Conservation (phyloP, 2,797 vertebrate genomes). For the Ptychadena robeensis region DNA sequence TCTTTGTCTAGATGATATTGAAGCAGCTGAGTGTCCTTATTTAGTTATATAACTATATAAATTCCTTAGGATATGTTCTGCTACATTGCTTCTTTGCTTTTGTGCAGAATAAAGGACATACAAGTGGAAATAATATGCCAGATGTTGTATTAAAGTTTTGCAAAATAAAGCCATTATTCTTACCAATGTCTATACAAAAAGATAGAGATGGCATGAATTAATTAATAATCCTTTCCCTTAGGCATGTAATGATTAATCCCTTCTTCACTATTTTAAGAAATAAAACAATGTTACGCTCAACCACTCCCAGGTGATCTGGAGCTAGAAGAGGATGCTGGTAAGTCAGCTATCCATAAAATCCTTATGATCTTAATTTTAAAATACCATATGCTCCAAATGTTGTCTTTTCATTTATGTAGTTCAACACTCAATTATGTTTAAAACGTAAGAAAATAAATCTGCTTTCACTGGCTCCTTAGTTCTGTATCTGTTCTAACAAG, state of each 20-base stretch:
- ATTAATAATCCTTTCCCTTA: neutral
- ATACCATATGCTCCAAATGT: constrained; percentile 1
- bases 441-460: no score
- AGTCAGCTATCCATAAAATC: neutral
- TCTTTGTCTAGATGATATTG: no score
- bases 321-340: neutral
- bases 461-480: no score
- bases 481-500: no score
- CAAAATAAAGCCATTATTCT: constrained; percentile 6
- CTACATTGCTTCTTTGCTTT: neutral
- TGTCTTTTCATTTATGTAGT: no score
- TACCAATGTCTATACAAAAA: constrained; percentile 3
- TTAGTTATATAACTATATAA: neutral
- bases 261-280: neutral
- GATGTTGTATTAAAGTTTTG: neutral
- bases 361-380: neutral
- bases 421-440: no score
- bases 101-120: neutral
- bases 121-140: constrained; percentile 5
- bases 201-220: neutral
- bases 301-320: neutral
- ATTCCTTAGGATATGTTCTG: neutral
- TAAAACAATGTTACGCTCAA: neutral
- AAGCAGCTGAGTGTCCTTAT: neutral
- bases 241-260: neutral